Percentiles rank a stretch among this genome's conserved stretches.
phyloP scores from a whole-genome alignment of 2,888 invertebrate genomes.

The Parnassius glacialis region DNA sequence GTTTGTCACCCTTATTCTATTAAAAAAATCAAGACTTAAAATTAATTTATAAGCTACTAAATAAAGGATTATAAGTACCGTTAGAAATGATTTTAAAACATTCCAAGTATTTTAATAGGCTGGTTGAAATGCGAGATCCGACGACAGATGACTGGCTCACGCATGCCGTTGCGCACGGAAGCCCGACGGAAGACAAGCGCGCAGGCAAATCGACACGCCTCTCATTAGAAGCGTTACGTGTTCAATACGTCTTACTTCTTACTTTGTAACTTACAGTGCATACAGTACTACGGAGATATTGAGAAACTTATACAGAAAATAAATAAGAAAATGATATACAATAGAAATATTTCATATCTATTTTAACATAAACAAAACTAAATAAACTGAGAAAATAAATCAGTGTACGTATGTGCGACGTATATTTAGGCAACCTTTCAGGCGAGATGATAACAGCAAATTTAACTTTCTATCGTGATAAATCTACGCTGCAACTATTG shows the following conservation, averaged over 20 bases:
- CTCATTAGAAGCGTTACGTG: slow-evolving; percentile 28
- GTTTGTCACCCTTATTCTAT: no score
- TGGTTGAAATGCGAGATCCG: slow-evolving; percentile 18
- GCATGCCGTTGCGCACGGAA: slow-evolving; percentile 28
- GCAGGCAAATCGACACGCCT: slow-evolving; percentile 27
- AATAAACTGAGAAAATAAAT: no score
- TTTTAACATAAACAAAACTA: no score
- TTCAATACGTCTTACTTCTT: slow-evolving; percentile 14
- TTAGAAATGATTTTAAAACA: slow-evolving; percentile 12
- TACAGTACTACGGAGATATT: not conserved
- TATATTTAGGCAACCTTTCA: no score
- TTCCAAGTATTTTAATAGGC: slow-evolving; percentile 23
- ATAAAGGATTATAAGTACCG: slow-evolving; percentile 2
- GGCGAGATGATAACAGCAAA: no score
- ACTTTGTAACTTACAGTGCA: not conserved
- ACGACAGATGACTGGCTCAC: slow-evolving; percentile 24
- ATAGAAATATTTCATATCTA: not conserved
- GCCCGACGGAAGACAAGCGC: slow-evolving; percentile 28
- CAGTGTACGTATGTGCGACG: no score
- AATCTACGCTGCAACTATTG: no score
- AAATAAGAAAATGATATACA: no score
- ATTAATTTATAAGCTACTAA: not conserved
- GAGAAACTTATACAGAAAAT: not conserved
- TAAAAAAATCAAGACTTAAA: no score
- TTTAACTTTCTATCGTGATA: no score